Evolutionary conservation across 2,797 vertebrate genomes (phyloP).

Genomic region (Sebastes hubbsi): DNA sequence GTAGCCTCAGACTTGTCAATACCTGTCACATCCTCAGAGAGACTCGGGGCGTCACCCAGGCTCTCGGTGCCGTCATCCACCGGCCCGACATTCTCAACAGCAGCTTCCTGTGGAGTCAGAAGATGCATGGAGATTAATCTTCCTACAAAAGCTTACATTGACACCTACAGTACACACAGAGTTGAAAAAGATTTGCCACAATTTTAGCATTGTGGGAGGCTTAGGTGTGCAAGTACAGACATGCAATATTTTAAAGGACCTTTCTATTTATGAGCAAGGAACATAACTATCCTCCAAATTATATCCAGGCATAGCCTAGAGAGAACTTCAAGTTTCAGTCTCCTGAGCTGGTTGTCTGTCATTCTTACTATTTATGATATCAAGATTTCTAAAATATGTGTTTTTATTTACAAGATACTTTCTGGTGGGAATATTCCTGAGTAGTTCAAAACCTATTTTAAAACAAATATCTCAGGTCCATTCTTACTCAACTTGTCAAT

Average conservation of each 20-base stretch:
- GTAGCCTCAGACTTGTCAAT: conserved; percentile 10
- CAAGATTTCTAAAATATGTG: fast-evolving
- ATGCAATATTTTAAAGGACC: not conserved
- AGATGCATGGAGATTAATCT: conserved; percentile 24
- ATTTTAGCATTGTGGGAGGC: not conserved
- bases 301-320: not conserved
- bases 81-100: conserved; percentile 75
- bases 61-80: conserved; percentile 83
- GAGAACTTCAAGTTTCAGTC: not conserved
- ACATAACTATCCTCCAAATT: conserved; percentile 1
- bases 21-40: conserved; percentile 84
- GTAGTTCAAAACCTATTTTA: too few relatives aligned
- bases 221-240: conserved; percentile 12
- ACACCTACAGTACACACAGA: not conserved
- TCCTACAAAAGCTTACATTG: not conserved
- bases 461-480: too few relatives aligned
- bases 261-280: not conserved
- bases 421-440: too few relatives aligned
- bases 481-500: too few relatives aligned
- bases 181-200: too few relatives aligned
- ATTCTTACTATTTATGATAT: not conserved
- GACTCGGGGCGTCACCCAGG: conserved; percentile 80
- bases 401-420: too few relatives aligned
- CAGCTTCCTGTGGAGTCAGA: conserved; percentile 75
- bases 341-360: not conserved